Percentiles rank a stretch among this genome's conserved stretches.
Conservation (phyloP, 2,888 invertebrate genomes). For the Pristionchus arcanus region DNA sequence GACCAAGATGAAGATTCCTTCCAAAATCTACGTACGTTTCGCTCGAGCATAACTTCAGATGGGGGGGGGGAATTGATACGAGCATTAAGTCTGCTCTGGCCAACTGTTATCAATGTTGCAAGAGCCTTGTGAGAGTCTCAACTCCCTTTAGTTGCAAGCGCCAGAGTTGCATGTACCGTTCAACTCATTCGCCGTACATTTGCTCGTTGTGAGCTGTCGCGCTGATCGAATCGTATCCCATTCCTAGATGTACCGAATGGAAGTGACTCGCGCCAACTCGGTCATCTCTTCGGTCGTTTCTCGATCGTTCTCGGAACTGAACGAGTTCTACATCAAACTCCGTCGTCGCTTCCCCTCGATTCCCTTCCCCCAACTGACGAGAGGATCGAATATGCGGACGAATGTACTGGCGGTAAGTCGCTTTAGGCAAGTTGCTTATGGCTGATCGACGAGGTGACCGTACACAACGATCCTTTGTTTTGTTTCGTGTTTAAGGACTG, state of each 20-base stretch:
- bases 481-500: neutral
- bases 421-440: too few species aligned
- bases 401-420: conserved; percentile 90
- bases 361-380: conserved; percentile 57
- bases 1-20: conserved; percentile 96
- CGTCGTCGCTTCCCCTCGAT: conserved; percentile 83
- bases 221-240: neutral
- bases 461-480: neutral
- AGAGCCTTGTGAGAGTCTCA: too few species aligned
- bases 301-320: conserved; percentile 96
- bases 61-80: too few species aligned
- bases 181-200: neutral
- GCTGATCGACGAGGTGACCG: neutral
- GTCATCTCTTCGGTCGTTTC: conserved; percentile 87
- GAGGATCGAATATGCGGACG: conserved; percentile 84
- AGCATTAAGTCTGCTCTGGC: too few species aligned
- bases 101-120: too few species aligned
- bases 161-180: neutral
- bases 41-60: neutral
- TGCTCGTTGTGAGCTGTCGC: neutral
- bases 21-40: conserved; percentile 91
- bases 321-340: conserved; percentile 95
- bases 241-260: conserved; percentile 74
- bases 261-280: conserved; percentile 66
- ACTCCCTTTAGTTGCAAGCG: too few species aligned